Evolutionary conservation across 1,140 invertebrate genomes (phyloP).

Genomic region (Atta colombica): DNA sequence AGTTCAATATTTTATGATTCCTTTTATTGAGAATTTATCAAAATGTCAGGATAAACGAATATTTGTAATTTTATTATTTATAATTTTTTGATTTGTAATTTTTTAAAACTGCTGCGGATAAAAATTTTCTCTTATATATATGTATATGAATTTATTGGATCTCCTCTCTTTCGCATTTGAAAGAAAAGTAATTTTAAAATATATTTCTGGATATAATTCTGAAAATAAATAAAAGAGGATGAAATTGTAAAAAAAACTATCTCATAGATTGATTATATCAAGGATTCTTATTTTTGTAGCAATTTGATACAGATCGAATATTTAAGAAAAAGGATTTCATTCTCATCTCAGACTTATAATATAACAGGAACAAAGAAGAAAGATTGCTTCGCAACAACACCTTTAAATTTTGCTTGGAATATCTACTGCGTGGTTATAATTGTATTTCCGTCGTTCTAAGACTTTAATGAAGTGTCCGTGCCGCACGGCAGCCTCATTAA

Average conservation of each 20-base stretch:
- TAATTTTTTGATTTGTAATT: not conserved
- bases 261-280: not conserved
- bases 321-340: slow-evolving; percentile 37
- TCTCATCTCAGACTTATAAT: not conserved
- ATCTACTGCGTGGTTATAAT: not conserved
- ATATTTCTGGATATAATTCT: not conserved
- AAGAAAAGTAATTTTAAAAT: not conserved
- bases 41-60: not conserved
- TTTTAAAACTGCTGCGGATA: not conserved
- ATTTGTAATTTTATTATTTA: not conserved
- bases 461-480: slow-evolving; percentile 47
- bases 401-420: not conserved
- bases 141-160: not conserved
- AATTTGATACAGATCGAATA: not conserved
- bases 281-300: not conserved
- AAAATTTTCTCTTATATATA: slow-evolving; percentile 1
- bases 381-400: not conserved
- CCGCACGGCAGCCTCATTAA: slow-evolving; percentile 1
- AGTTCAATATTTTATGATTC: no score
- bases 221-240: not conserved
- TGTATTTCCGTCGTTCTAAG: slow-evolving; percentile 27
- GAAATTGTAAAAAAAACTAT: not conserved
- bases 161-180: not conserved
- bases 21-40: not conserved
- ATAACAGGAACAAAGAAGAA: not conserved